Base-by-base conservation (phyloP, 2,113 vertebrate species). In the Silurus glanis region DNA sequence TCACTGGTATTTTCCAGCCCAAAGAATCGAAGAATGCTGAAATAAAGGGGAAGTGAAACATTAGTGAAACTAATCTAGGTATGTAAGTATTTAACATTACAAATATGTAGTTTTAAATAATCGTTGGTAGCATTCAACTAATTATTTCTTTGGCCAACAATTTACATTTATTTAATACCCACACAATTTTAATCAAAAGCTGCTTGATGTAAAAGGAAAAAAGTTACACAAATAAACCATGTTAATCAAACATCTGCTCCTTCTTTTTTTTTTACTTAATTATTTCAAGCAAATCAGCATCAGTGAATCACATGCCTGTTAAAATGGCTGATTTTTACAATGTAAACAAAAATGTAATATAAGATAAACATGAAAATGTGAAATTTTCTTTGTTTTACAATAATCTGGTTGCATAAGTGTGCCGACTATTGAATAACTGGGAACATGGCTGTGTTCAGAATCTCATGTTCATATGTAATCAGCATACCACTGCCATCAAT, bases 21-120 rank as follows among this genome's bases (percentile, higher is more conserved):
- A 0, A 92, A 82, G 51, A 92, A 3, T 23, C 79, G 53, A 85
- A 95, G 80, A 16, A 86, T 82, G 0, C 95, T 95, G 87, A 83
- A 74, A 64, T 5, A 90, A 88, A 9, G 56, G 45, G 17, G 90
- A 87, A 6, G 71, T 28, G 47, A 25, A 58, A 79, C 16, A 51
- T 84, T 17, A 86, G 79, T 56, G 88, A 59, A 83, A 90, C 61
- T 87, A 37, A 37, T 55, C 3, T 74, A 79, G 66, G 16, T 13
- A 72, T 21, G 14, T 47, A 72, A 19, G 16, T 47, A 72, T 9
- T 37, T 37, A 37, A 37, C 6, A 28, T 37, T 37, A 37, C 13
- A 69, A 69, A 69, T 6, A 67, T 37, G 37, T 37, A 25, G 4
- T 0, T 64, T n/a, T n/a, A 3, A n/a, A 21, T 64, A n/a, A 64